These are phyloP conservation scores for Fabriciana adippe DNA, from an alignment of 2,888 invertebrate genomes.

Conservation along the genomic window DNA sequence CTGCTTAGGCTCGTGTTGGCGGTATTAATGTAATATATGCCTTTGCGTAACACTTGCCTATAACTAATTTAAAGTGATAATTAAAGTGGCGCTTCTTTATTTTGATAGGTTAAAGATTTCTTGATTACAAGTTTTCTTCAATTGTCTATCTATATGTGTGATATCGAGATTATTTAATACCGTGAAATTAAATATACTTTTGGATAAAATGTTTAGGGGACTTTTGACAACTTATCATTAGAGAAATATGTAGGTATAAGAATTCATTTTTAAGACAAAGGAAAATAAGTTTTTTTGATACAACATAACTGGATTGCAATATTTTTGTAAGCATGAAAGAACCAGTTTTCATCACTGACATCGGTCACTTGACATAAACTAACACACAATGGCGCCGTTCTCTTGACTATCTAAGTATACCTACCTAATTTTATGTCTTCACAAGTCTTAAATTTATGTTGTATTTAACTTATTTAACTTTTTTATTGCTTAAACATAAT, in stretches of 20 bases:
- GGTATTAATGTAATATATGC: constrained; percentile 39
- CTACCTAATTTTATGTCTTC: constrained; percentile 37
- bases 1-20: constrained; percentile 40
- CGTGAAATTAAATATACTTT: no score
- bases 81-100: constrained; percentile 34
- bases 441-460: constrained; percentile 34
- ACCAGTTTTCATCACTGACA: constrained; percentile 40
- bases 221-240: no score
- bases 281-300: constrained; percentile 32
- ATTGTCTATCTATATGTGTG: no score
- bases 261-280: constrained; percentile 34
- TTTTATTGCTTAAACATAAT: constrained; percentile 22
- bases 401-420: constrained; percentile 33
- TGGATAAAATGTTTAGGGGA: no score
- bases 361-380: constrained; percentile 38
- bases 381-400: constrained; percentile 41
- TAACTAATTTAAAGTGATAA: constrained; percentile 33
- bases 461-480: constrained; percentile 35
- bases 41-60: constrained; percentile 37
- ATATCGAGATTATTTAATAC: no score
- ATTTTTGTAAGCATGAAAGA: constrained; percentile 37
- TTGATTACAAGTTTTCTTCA: no score
- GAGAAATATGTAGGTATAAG: no score
- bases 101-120: constrained; percentile 24
- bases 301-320: constrained; percentile 39